A percentile compares a stretch with the other conserved stretches of the same genome.
phyloP scores from a whole-genome alignment of 2,888 invertebrate species.

The Polydrusus cervinus region DNA sequence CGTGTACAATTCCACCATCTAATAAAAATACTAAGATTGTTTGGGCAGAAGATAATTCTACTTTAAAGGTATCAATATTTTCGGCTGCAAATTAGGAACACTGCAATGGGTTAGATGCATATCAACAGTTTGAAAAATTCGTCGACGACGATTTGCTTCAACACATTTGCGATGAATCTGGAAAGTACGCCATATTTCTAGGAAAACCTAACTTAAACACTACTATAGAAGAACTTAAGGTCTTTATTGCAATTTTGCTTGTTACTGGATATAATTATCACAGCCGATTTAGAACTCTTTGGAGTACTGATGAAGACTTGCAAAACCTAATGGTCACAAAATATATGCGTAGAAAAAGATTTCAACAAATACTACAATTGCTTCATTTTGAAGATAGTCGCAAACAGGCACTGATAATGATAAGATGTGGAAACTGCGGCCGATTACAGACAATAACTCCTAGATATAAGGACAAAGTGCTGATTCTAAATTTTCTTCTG shows the following conservation, averaged over 20 bases:
- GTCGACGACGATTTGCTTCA: too few species aligned
- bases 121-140: constrained; percentile 14
- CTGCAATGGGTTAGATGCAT: background rate
- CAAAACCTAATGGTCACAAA: background rate
- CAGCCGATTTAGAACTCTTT: background rate
- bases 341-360: constrained; percentile 3
- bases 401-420: constrained; percentile 3
- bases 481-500: too few species aligned
- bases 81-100: background rate
- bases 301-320: constrained; percentile 1
- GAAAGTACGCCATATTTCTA: constrained; percentile 4
- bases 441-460: too few species aligned
- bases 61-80: background rate
- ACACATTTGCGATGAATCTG: too few species aligned
- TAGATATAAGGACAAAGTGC: too few species aligned
- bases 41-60: background rate
- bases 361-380: constrained; percentile 6
- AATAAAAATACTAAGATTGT: too few species aligned
- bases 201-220: background rate
- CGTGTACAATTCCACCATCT: too few species aligned
- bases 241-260: too few species aligned
- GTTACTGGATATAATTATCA: constrained; percentile 7
- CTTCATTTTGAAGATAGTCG: constrained; percentile 8
- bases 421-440: constrained; percentile 2
- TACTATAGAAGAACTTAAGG: constrained; percentile 2